Base-by-base conservation (phyloP, 1,140 invertebrate genomes). In the Apocrypta bakeri region DNA sequence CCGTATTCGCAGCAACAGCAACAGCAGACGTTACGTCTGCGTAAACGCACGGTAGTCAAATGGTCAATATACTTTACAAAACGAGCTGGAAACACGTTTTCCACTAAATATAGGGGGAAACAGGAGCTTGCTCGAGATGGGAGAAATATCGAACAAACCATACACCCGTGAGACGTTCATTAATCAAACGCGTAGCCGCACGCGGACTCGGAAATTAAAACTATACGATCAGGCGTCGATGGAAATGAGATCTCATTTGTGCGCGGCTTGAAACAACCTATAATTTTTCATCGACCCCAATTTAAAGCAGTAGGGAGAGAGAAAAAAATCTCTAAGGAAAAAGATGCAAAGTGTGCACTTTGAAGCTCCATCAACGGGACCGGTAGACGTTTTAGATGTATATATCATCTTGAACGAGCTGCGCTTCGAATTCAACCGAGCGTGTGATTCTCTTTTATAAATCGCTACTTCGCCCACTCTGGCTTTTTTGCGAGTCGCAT, bases 71-170 rank as follows among this genome's bases (percentile, higher is more conserved):
- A 29, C 31, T 73, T 27, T 71, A n/a, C 68, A 40, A 48, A 61
- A 72, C 42, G 42, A 72, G 78, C 42, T 64, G 37, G 29, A 69
- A 81, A 81, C 61, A 56, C 75, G 80, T 81, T 81, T 68, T 75
- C 40, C n/a, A 7, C 27, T 73, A 73, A 64, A 63, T 63, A 64
- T 27, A 48, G 69, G 31, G 68, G 24, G 33, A 25, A 68, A 71
- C 24, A 14, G 21, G 37, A 48, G 48, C 31, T 66, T 25, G 33
- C 42, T n/a, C 56, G 69, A 72, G 37, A 73, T 33, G 21, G 33
- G 21, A 25, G 69, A 71, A 29, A 29, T 71, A 71, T 56, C 21
- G 48, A 56, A 17, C 48, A 17, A 12, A 48, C 3, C 31, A 29
- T 71, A 71, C 21, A 37, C 31, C 33, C 69, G 40, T 25, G 31